A percentile compares a stretch with the other conserved stretches of the same genome.
Conservation (phyloP, 2,113 vertebrate species). For the Lipophrys pholis region DNA sequence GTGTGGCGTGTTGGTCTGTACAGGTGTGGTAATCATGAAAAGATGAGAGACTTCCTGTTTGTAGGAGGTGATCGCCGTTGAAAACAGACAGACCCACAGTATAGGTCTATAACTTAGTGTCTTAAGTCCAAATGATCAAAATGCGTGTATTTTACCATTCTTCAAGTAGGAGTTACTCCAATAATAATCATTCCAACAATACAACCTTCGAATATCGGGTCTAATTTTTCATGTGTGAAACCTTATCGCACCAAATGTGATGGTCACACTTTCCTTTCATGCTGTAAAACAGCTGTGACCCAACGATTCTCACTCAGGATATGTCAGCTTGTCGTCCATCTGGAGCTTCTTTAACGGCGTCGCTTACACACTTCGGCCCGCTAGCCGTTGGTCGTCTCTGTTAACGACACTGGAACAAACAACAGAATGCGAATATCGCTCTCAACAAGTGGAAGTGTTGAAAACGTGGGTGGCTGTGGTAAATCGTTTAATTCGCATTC, state of each 20-base stretch:
- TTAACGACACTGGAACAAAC: neutral
- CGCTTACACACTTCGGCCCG: slow-evolving; percentile 12
- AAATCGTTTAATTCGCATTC: no score
- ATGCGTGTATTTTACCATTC: no score
- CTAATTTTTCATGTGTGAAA: slow-evolving; percentile 2
- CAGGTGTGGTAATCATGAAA: neutral
- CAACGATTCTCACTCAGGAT: slow-evolving; percentile 24
- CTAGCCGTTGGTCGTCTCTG: neutral
- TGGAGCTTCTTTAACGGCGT: slow-evolving; percentile 6
- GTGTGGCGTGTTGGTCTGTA: neutral
- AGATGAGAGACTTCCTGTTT: neutral
- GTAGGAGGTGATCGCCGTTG: neutral
- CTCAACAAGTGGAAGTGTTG: neutral
- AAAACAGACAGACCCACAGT: no score
- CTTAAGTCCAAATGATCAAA: no score
- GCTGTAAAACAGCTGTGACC: slow-evolving; percentile 24
- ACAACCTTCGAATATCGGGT: no score
- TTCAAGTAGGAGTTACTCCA: no score
- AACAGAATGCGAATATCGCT: neutral
- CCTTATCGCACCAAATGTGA: neutral
- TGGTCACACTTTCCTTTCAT: slow-evolving; percentile 12
- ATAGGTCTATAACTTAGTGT: no score
- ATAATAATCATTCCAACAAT: no score
- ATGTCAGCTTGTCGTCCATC: neutral
- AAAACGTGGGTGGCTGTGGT: no score